A percentile compares a stretch with the other conserved stretches of the same genome.
phyloP scores from a whole-genome alignment of 2,113 vertebrate genomes.

The Uropsilus gracilis region DNA sequence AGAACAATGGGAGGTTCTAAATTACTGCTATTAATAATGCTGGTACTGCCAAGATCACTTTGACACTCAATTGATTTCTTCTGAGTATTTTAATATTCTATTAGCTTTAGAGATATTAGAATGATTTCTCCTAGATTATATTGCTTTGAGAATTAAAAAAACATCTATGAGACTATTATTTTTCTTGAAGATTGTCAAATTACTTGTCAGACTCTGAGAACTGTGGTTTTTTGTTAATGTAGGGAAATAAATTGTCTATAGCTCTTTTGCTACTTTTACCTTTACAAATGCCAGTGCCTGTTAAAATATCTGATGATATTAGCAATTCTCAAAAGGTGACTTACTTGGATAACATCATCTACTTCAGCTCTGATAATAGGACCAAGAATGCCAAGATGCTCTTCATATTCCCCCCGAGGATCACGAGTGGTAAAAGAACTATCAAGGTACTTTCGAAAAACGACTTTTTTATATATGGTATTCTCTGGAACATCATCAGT shows the following conservation, averaged over 20 bases:
- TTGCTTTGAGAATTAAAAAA: not conserved
- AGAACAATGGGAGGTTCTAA: too few relatives aligned
- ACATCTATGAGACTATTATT: not conserved
- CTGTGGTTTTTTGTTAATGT: not conserved
- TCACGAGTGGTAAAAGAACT: constrained; percentile 88
- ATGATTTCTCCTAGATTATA: not conserved
- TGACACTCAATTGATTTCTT: not conserved
- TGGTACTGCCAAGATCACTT: not conserved
- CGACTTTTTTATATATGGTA: constrained; percentile 89
- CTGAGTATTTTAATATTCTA: not conserved
- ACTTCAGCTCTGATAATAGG: constrained; percentile 95
- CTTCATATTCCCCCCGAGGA: constrained; percentile 89
- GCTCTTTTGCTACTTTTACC: not conserved
- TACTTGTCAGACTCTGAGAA: not conserved
- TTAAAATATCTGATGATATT: not conserved
- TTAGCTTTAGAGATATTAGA: not conserved
- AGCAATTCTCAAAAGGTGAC: constrained; percentile 30
- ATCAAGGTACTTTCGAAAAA: constrained; percentile 93
- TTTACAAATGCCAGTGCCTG: not conserved
- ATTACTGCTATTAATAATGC: too few relatives aligned
- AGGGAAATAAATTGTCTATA: not conserved
- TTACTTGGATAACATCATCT: constrained; percentile 93
- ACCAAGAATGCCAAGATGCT: constrained; percentile 96
- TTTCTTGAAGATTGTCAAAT: not conserved
- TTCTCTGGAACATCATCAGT: constrained; percentile 51